Evolutionary conservation across 2,888 invertebrate genomes (phyloP), one percentile per base, ranked within the genome.

Genomic region (Zygogramma bicolorata): DNA sequence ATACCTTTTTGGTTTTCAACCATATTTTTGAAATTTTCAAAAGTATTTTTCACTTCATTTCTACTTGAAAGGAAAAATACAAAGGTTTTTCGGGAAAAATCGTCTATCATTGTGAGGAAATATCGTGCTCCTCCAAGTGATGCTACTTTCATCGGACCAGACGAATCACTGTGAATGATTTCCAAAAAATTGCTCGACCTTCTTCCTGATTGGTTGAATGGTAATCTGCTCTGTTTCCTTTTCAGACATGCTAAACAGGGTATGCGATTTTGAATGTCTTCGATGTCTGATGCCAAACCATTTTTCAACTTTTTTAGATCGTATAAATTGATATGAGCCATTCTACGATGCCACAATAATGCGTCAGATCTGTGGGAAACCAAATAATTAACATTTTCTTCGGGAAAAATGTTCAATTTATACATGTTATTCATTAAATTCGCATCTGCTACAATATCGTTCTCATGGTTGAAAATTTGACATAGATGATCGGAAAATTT

Each of bases 31-130:
- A 42, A 42, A n/a, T 15, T 15, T 4, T 42, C 42, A 42, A n/a
- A 13, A 42, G 3, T 42, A 6, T 15, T 42, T 18, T 15, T 46
- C 18, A 4, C 71, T 53, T 74, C 67, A 66, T 71, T 61, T 53
- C 71, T 77, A 0, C 59, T n/a, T 38, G 71, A 68, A 8, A 77
- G 34, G 62, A 74, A 74, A 66, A 74, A 75, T 63, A 49, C 5
- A 38, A 69, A 75, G 7, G 65, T 60, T 46, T 74, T 73, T 61
- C 70, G 67, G 5, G 59, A 60, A 25, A 62, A 22, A 20, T 77
- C 71, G 61, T 77, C 74, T 57, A 74, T 75, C 0, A 73, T 20
- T 2, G 67, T 68, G 20, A 75, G 53, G n/a, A 68, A 66, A 34
- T 58, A 66, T 58, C 46, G 58, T 31, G 38, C 40, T 18, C 71